Evolutionary conservation across 2,797 vertebrate species (phyloP).

Genomic region (Pitangus sulphuratus): DNA sequence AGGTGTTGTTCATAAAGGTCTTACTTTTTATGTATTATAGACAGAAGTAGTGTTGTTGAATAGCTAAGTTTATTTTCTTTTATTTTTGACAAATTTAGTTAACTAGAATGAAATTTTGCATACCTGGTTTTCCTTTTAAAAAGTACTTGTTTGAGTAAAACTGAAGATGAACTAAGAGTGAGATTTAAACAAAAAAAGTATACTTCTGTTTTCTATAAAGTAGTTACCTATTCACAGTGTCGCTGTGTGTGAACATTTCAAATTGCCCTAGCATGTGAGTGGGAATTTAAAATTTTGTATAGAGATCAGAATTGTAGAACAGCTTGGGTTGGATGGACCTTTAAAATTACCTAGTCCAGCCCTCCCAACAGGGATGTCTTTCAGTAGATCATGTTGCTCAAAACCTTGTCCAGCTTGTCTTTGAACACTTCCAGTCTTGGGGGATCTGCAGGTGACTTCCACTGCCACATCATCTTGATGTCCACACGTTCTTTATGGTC

Average conservation of each 20-base stretch:
- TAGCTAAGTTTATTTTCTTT: background rate
- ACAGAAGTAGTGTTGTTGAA: background rate
- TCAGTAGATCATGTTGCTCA: background rate
- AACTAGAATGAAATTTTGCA: background rate
- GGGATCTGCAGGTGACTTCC: rapidly evolving
- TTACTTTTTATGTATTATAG: background rate
- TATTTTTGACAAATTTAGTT: background rate
- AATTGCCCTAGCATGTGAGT: background rate
- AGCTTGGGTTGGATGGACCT: background rate
- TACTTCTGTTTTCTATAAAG: background rate
- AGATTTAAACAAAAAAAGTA: background rate
- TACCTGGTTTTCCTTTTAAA: background rate
- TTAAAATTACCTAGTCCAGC: background rate
- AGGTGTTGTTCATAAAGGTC: background rate
- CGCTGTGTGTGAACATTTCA: background rate
- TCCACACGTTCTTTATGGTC: background rate
- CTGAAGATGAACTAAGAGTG: background rate
- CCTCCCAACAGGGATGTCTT: background rate
- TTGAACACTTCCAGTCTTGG: background rate
- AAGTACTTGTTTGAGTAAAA: background rate
- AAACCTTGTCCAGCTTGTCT: background rate
- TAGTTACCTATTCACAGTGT: background rate
- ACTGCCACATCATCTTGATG: background rate
- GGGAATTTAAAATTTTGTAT: background rate
- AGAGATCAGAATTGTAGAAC: background rate